These are phyloP conservation scores for Steatornis caripensis DNA, from an alignment of 2,113 vertebrate genomes.

Conservation along the genomic window DNA sequence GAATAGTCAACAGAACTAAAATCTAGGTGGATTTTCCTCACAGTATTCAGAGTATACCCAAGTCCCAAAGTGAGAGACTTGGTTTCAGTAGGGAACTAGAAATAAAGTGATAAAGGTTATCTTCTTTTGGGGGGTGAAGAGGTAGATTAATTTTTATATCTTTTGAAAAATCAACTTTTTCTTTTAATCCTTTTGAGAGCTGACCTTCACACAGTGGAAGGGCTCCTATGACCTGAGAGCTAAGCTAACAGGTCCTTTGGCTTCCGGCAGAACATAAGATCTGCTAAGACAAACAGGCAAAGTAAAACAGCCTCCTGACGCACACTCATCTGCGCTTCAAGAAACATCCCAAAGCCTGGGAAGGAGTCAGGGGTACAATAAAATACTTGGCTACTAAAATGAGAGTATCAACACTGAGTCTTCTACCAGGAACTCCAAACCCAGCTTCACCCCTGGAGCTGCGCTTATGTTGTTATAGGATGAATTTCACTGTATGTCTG, in stretches of 20 bases:
- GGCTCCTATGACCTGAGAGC: background rate
- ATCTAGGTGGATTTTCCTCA: background rate
- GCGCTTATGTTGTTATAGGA: background rate
- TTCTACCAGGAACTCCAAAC: background rate
- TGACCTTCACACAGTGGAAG: background rate
- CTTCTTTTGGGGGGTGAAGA: background rate
- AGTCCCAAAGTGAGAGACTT: background rate
- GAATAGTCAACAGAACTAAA: background rate
- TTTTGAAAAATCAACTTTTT: background rate
- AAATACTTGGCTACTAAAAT: background rate
- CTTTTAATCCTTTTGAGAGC: background rate
- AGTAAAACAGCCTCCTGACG: background rate
- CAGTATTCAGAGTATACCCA: background rate
- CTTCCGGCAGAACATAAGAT: background rate
- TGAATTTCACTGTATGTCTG: background rate
- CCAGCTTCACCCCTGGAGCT: background rate
- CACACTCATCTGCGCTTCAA: background rate
- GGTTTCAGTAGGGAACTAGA: background rate
- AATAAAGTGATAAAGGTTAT: background rate
- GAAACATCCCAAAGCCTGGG: background rate
- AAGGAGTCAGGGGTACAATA: background rate
- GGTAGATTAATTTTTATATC: no score
- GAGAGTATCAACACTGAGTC: background rate
- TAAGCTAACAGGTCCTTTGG: background rate
- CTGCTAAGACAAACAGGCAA: background rate